Evolutionary conservation across 2,888 invertebrate genomes (phyloP).

Genomic region (Oligia strigilis): DNA sequence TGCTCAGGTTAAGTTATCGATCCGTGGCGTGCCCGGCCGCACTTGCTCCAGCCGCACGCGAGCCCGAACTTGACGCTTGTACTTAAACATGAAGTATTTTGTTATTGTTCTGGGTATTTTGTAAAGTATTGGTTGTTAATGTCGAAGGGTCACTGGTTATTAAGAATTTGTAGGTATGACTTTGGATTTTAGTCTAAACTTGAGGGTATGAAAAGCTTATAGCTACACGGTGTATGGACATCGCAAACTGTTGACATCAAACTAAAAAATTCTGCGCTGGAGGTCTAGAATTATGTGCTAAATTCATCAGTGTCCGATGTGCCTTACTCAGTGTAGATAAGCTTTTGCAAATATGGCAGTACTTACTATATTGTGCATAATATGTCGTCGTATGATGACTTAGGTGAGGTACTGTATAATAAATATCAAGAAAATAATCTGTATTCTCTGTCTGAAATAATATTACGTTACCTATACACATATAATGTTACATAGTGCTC

Average conservation of each 20-base stretch:
- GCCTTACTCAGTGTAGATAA: too few relatives aligned
- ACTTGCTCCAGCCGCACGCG: conserved; percentile 33
- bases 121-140: conserved; percentile 17
- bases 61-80: conserved; percentile 44
- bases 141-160: conserved; percentile 1
- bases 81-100: conserved; percentile 15
- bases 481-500: too few relatives aligned
- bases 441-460: neutral
- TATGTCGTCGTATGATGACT: too few relatives aligned
- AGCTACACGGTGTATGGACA: neutral
- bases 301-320: too few relatives aligned
- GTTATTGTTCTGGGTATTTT: conserved; percentile 27
- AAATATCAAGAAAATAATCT: neutral
- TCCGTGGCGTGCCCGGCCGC: conserved; percentile 35
- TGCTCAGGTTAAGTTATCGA: conserved; percentile 41
- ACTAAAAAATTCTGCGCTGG: too few relatives aligned
- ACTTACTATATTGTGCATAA: too few relatives aligned
- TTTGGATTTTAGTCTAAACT: neutral
- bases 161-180: too few relatives aligned
- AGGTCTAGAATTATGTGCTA: too few relatives aligned
- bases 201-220: neutral
- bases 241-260: neutral
- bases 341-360: too few relatives aligned
- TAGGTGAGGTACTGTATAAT: neutral
- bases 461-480: neutral